Evolutionary conservation across 2,888 invertebrate genomes (phyloP).

Genomic region (Chymomyza caudatula): DNA sequence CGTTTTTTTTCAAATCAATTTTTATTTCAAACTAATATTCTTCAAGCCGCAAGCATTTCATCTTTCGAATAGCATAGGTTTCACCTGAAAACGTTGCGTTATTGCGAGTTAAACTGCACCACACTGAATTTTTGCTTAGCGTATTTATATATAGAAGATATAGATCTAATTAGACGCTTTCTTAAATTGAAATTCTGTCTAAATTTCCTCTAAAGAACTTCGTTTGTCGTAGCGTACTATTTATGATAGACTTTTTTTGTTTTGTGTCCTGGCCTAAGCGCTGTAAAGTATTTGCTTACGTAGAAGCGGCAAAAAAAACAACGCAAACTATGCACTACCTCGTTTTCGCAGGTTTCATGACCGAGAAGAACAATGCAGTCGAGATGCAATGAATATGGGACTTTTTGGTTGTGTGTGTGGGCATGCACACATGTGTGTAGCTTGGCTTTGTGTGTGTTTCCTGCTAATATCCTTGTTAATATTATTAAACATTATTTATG

Average conservation of each 20-base stretch:
- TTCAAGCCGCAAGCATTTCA: no score
- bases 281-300: background rate
- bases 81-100: no score
- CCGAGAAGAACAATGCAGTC: background rate
- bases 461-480: slow-evolving; percentile 77
- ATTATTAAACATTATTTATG: slow-evolving; percentile 78
- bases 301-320: background rate
- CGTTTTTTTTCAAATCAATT: no score
- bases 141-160: no score
- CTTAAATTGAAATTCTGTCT: no score
- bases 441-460: slow-evolving; percentile 37
- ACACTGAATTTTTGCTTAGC: no score
- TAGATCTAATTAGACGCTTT: no score
- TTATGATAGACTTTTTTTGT: background rate
- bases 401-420: slow-evolving; percentile 19
- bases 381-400: slow-evolving; percentile 49
- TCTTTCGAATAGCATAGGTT: no score
- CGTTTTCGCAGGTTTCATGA: background rate
- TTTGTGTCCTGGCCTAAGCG: background rate
- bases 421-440: slow-evolving; percentile 7
- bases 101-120: no score
- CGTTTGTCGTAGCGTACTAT: no score
- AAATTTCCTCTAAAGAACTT: no score
- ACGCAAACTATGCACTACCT: slow-evolving; percentile 39
- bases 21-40: no score